A percentile compares a stretch with the other conserved stretches of the same genome.
Conservation (phyloP, 2,113 vertebrate genomes). For the Cyphomyrus plagiostoma region DNA sequence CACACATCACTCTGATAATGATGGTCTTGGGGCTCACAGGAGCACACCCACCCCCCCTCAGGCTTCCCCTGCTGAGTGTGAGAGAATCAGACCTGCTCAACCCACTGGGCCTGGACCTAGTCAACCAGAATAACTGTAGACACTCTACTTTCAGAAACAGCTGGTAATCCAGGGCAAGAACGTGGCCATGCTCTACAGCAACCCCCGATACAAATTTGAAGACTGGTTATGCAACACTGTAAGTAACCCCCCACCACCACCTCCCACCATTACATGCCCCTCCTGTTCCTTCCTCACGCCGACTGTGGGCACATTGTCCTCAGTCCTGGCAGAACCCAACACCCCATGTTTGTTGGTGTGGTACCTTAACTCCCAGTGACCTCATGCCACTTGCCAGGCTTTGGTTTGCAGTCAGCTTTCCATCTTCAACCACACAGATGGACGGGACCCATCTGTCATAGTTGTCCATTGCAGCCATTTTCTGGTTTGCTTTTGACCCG, state of each 20-base stretch:
- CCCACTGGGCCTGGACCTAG: slow-evolving; percentile 51
- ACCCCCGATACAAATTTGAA: slow-evolving; percentile 94
- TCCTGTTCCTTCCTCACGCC: neutral
- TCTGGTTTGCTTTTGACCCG: slow-evolving; percentile 46
- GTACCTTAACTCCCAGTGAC: neutral
- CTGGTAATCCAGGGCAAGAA: slow-evolving; percentile 90
- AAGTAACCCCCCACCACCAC: slow-evolving; percentile 5
- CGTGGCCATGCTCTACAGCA: slow-evolving; percentile 97
- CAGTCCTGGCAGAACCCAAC: neutral
- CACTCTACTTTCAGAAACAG: slow-evolving; percentile 88
- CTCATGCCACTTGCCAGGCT: neutral
- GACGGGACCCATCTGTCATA: slow-evolving; percentile 36
- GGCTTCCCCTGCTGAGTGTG: slow-evolving; percentile 53
- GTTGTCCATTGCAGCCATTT: slow-evolving; percentile 47
- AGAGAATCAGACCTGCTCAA: slow-evolving; percentile 34
- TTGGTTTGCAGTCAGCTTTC: neutral
- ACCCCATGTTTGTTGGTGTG: neutral
- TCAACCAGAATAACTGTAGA: slow-evolving; percentile 49
- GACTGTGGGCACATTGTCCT: neutral
- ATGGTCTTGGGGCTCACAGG: slow-evolving; percentile 50
- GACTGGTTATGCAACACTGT: slow-evolving; percentile 88
- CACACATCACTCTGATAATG: slow-evolving; percentile 20
- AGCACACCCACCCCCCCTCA: slow-evolving; percentile 56
- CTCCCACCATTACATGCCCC: neutral
- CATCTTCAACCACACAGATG: neutral